Percentiles rank a stretch among this genome's conserved stretches.
Evolutionary conservation across 2,888 invertebrate species (phyloP).

Genomic region (Netelia fuscicornis): DNA sequence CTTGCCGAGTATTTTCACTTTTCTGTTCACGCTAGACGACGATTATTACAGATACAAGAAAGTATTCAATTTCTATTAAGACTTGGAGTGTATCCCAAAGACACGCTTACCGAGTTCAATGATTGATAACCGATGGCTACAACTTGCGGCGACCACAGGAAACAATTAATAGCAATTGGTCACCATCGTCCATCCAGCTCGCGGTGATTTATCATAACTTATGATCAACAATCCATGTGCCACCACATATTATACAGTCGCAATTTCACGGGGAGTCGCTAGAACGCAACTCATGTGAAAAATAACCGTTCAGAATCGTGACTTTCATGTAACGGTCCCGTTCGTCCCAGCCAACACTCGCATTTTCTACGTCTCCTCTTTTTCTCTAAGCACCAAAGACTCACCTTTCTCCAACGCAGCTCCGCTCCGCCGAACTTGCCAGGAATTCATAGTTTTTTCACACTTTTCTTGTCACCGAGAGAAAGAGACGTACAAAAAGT

Average conservation of each 20-base stretch:
- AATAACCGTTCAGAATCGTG: neutral
- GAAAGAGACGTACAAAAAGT: neutral
- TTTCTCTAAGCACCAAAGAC: slow-evolving; percentile 19
- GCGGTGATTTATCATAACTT: neutral
- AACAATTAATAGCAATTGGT: slow-evolving; percentile 28
- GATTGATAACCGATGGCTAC: slow-evolving; percentile 18
- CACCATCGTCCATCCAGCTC: neutral
- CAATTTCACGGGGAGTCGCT: neutral
- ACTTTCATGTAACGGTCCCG: neutral
- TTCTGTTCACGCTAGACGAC: slow-evolving; percentile 21
- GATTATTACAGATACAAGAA: slow-evolving; percentile 25
- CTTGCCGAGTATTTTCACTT: slow-evolving; percentile 59
- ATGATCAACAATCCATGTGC: neutral
- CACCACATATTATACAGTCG: neutral
- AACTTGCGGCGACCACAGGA: neutral
- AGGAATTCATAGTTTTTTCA: slow-evolving; percentile 37
- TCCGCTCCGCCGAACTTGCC: slow-evolving; percentile 3
- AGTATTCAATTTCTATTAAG: neutral
- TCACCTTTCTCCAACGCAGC: slow-evolving; percentile 49
- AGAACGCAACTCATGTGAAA: neutral
- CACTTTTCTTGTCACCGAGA: slow-evolving; percentile 26
- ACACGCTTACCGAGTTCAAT: neutral
- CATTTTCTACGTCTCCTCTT: neutral
- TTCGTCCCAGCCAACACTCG: slow-evolving; percentile 4
- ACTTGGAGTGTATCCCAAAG: neutral